These are phyloP conservation scores for Margarornis squamiger DNA, from an alignment of 2,797 vertebrate genomes.

Conservation along the genomic window DNA sequence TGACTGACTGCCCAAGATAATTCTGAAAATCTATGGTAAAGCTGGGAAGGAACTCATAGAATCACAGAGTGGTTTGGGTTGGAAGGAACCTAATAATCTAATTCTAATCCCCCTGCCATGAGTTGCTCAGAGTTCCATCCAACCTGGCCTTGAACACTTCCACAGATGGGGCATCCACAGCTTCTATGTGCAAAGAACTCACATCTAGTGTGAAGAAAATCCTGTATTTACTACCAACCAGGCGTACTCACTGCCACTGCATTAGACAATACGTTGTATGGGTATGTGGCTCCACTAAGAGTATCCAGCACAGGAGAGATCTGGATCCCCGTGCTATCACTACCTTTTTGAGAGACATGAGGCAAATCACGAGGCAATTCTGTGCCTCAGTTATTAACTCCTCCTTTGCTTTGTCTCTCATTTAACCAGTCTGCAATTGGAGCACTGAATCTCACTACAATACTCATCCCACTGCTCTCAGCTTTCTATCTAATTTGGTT, in stretches of 20 bases:
- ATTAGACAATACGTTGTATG: not conserved
- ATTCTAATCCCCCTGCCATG: not conserved
- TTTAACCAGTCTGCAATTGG: not conserved
- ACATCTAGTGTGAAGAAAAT: not conserved
- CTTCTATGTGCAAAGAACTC: not conserved
- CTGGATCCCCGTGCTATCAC: not conserved
- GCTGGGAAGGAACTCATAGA: not conserved
- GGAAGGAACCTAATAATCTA: not conserved
- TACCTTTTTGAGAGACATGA: not conserved
- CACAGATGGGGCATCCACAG: not conserved
- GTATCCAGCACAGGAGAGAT: not conserved
- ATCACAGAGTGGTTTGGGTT: not conserved
- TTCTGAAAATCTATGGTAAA: not conserved
- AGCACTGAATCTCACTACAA: not conserved
- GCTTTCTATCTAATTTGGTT: not conserved
- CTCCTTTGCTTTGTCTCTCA: not conserved
- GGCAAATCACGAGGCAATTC: not conserved
- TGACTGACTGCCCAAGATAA: not conserved
- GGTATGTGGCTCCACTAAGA: not conserved
- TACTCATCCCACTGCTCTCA: not conserved
- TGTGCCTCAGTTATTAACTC: not conserved
- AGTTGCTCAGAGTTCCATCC: not conserved
- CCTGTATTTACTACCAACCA: not conserved
- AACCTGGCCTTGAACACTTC: not conserved
- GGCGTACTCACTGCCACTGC: fast-evolving